These are phyloP conservation scores for Pheosia tremula DNA, from an alignment of 2,888 invertebrate genomes.

Conservation along the genomic window DNA sequence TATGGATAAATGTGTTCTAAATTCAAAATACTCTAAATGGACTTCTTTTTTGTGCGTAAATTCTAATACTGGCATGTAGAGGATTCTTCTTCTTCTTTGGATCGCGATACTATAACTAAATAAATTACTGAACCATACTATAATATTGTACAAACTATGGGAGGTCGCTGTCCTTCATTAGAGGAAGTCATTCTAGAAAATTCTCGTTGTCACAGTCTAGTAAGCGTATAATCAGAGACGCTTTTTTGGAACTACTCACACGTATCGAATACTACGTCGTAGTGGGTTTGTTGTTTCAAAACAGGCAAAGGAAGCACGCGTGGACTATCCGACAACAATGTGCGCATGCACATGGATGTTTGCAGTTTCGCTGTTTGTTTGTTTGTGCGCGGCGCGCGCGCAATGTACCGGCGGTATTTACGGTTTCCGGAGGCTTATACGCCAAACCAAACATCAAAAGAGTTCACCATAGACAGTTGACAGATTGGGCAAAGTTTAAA, in stretches of 20 bases:
- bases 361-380: constrained; percentile 52
- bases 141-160: background rate
- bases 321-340: constrained; percentile 44
- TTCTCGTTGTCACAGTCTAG: constrained; percentile 1
- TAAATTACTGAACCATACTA: background rate
- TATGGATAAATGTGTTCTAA: too few relatives aligned
- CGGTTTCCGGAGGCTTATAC: constrained; percentile 46
- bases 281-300: constrained; percentile 36
- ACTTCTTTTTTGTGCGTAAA: too few relatives aligned
- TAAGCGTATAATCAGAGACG: background rate
- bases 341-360: constrained; percentile 39
- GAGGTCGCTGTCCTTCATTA: constrained; percentile 32
- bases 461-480: constrained; percentile 2
- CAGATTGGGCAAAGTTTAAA: constrained; percentile 35
- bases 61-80: too few relatives aligned
- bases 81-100: too few relatives aligned
- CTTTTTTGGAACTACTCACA: constrained; percentile 9
- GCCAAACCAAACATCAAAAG: constrained; percentile 5
- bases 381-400: constrained; percentile 55
- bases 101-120: too few relatives aligned
- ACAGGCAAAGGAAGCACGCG: constrained; percentile 51
- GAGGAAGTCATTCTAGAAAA: constrained; percentile 28
- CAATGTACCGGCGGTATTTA: constrained; percentile 53
- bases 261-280: constrained; percentile 29
- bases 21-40: too few relatives aligned